phyloP scores from a whole-genome alignment of 2,888 invertebrate genomes.

The Leucania comma region DNA sequence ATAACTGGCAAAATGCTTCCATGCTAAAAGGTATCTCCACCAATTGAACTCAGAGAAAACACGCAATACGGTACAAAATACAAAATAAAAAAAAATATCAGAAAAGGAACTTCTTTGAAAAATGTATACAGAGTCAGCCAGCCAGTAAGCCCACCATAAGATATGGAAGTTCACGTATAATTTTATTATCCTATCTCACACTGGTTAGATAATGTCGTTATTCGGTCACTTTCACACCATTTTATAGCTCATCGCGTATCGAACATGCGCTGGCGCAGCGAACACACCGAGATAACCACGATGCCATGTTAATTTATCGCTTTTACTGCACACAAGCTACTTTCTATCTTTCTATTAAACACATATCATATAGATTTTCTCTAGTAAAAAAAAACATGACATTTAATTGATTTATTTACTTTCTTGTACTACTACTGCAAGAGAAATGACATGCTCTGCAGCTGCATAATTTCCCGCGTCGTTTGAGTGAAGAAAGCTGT shows the following conservation, averaged over 20 bases:
- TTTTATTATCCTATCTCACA: slow-evolving; percentile 58
- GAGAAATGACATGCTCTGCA: slow-evolving; percentile 52
- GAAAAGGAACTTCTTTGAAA: neutral
- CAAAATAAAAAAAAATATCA: neutral
- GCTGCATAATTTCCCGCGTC: slow-evolving; percentile 56
- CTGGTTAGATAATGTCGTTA: slow-evolving; percentile 55
- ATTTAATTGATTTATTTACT: slow-evolving; percentile 62
- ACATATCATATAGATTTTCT: slow-evolving; percentile 53
- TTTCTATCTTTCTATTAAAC: slow-evolving; percentile 71
- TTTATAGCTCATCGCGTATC: slow-evolving; percentile 65
- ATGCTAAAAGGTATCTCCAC: neutral
- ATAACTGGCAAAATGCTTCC: neutral
- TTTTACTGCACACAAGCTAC: slow-evolving; percentile 58
- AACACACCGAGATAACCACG: slow-evolving; percentile 60
- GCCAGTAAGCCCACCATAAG: slow-evolving; percentile 7
- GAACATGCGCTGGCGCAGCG: slow-evolving; percentile 60
- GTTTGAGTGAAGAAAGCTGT: slow-evolving; percentile 53
- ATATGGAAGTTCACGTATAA: slow-evolving; percentile 33
- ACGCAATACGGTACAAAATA: neutral
- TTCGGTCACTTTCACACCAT: slow-evolving; percentile 62
- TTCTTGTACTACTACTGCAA: slow-evolving; percentile 37
- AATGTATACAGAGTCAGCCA: slow-evolving; percentile 1
- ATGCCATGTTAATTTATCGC: slow-evolving; percentile 69
- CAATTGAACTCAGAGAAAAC: neutral
- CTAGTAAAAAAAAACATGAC: slow-evolving; percentile 49